phyloP scores from a whole-genome alignment of 2,113 vertebrate genomes.

The Seriola dumerili region DNA sequence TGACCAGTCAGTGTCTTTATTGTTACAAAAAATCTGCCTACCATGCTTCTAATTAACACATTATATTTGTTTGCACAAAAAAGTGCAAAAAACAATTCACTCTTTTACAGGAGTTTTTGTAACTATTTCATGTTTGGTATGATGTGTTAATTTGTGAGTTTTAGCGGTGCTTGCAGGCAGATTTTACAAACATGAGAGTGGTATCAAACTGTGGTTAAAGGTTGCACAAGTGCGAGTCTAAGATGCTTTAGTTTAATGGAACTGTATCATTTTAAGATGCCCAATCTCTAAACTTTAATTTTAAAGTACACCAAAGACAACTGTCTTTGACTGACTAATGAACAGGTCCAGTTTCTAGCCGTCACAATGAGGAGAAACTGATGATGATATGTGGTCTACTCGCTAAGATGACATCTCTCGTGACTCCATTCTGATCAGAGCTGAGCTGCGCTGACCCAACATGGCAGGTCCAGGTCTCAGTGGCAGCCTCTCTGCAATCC shows the following conservation, averaged over 20 bases:
- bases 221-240: background rate
- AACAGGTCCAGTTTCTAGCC: background rate
- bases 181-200: background rate
- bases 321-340: background rate
- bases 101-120: background rate
- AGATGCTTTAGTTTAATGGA: background rate
- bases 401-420: slow-evolving; percentile 34
- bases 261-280: background rate
- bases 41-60: background rate
- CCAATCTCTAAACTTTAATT: background rate
- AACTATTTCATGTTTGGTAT: background rate
- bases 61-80: background rate
- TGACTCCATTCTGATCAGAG: slow-evolving; percentile 56
- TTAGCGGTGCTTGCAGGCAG: background rate
- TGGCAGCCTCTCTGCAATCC: slow-evolving; percentile 39
- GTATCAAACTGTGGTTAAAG: background rate
- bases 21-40: background rate
- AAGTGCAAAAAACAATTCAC: background rate
- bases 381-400: slow-evolving; percentile 1
- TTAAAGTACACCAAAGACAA: background rate
- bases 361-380: background rate
- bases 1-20: background rate
- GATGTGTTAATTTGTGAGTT: background rate
- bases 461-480: slow-evolving; percentile 48
- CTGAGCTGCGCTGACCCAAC: slow-evolving; percentile 34